Evolutionary conservation across 2,888 invertebrate species (phyloP), one percentile per base, ranked within the genome.

Genomic region (Pollenia griseotomentosa): DNA sequence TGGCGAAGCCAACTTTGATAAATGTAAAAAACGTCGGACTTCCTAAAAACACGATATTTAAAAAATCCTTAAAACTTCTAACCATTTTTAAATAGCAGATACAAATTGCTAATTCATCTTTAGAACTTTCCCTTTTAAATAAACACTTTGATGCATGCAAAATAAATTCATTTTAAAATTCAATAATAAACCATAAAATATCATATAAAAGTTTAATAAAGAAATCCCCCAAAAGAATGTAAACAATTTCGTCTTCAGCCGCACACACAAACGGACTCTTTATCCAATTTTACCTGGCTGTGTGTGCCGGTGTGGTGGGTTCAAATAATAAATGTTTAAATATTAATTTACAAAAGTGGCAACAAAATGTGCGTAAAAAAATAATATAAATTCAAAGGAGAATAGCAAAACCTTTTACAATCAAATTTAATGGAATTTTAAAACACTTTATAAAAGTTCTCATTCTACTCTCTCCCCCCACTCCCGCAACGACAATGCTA

Each of bases 341-440:
- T 92, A 92, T 91, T 92, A 92, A 92, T 92, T 91, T 89, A 90
- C 91, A 92, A 91, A 90, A 91, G 92, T 91, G 92, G 89, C 90
- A 91, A 90, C 89, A 89, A 90, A 91, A 92, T 91, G 90, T 92
- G 92, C 90, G 91, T 90, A 90, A 90, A 91, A 59, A 63, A 75
- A 75, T 12, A 40, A 57, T 40, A 63, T 1, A 40, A 71, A 85
- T 61, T 42, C 44, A 66, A 81, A 65, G 10, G 51, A 53, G 16
- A 46, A 78, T 46, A 70, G 14, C 66, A 75, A 74, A 74, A 80
- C 66, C 71, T 83, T 77, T 77, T 81, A 51, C 91, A 92, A 92
- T 90, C 90, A 89, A 91, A 92, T 91, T 92, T 92, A 92, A 92
- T 92, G 92, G 92, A 92, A 92, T 93, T 92, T 93, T 88, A 88